Evolutionary conservation across 2,888 invertebrate genomes (phyloP).

Genomic region (Eudemis profundana): DNA sequence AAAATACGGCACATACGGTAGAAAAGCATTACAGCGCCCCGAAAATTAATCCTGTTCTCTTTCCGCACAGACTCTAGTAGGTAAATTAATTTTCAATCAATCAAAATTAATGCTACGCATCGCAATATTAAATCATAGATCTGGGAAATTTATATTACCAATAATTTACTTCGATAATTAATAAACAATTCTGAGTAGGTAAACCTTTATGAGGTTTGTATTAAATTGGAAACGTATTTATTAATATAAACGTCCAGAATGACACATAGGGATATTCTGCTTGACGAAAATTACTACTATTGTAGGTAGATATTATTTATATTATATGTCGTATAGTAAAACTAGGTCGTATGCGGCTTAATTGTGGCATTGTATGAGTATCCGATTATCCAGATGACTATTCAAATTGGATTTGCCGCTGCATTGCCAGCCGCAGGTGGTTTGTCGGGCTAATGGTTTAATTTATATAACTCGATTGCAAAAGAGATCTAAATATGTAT

Average conservation of each 20-base stretch:
- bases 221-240: too few relatives aligned
- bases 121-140: too few relatives aligned
- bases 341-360: conserved; percentile 18
- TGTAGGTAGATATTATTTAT: background rate
- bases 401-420: conserved; percentile 16
- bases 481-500: conserved; percentile 6
- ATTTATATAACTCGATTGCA: conserved; percentile 21
- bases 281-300: background rate
- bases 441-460: conserved; percentile 15
- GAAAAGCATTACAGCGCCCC: too few relatives aligned
- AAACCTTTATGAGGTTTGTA: too few relatives aligned
- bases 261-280: background rate
- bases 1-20: too few relatives aligned
- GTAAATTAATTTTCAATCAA: too few relatives aligned
- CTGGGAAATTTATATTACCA: too few relatives aligned
- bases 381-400: conserved; percentile 25
- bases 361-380: conserved; percentile 22
- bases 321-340: background rate
- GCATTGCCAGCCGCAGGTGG: conserved; percentile 19
- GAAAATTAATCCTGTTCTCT: too few relatives aligned
- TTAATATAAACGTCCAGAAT: background rate
- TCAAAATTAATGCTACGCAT: too few relatives aligned
- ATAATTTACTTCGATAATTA: too few relatives aligned
- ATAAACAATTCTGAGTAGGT: too few relatives aligned
- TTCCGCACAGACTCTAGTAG: too few relatives aligned